A percentile compares a stretch with the other conserved stretches of the same genome.
phyloP scores from a whole-genome alignment of 2,888 invertebrate species.

The Cancer borealis region DNA sequence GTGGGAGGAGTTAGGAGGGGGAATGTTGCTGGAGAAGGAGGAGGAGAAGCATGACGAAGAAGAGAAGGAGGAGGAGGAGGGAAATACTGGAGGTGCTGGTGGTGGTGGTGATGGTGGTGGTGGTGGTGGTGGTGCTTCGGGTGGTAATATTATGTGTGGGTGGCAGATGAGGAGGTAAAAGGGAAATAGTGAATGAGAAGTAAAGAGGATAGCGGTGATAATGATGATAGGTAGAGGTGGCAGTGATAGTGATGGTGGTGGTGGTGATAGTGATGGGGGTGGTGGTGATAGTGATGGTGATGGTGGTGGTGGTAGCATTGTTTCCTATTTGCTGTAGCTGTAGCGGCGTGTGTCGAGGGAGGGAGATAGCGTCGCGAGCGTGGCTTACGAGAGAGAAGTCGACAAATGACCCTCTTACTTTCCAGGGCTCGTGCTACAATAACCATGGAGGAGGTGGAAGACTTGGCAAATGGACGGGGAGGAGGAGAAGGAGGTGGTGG shows the following conservation, averaged over 20 bases:
- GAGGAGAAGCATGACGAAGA: background rate
- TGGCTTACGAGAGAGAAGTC: background rate
- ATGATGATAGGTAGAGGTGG: background rate
- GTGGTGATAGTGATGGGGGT: background rate
- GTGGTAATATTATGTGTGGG: background rate
- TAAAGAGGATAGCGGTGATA: background rate
- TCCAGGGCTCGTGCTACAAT: background rate
- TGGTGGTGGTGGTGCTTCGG: background rate
- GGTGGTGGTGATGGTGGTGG: background rate
- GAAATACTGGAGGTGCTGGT: background rate
- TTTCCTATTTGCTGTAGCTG: background rate
- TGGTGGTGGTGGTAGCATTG: background rate
- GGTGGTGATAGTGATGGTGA: background rate
- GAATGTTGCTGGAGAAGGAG: background rate
- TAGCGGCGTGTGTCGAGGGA: background rate
- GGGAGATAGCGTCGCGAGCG: background rate
- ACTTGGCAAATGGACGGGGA: background rate
- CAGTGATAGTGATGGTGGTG: background rate
- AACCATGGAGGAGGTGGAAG: background rate
- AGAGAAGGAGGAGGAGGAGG: background rate
- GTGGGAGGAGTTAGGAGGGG: background rate
- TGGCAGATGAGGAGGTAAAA: too few species aligned
- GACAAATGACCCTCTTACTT: constrained; percentile 13
- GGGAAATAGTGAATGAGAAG: too few species aligned
- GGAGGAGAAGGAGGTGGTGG: background rate